phyloP scores from a whole-genome alignment of 2,797 vertebrate species.

The Myiothlypis coronata region DNA sequence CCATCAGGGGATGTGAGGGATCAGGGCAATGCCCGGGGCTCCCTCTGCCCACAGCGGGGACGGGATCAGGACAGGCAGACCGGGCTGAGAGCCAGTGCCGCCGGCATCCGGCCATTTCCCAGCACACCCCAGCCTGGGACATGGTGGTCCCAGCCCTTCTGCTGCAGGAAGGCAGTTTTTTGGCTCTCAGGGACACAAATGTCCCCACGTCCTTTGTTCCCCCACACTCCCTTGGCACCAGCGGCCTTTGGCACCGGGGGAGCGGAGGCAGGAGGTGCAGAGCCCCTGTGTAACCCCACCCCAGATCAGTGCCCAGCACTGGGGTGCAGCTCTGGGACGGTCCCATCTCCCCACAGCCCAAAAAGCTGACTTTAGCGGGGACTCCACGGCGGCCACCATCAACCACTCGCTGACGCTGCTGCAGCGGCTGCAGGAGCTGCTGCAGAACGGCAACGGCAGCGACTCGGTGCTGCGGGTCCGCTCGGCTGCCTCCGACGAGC shows the following conservation, averaged over 20 bases:
- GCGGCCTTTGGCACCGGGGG: background rate
- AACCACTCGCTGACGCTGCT: constrained; percentile 91
- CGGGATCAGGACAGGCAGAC: background rate
- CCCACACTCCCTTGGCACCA: background rate
- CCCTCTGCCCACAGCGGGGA: background rate
- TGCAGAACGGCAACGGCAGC: constrained; percentile 84
- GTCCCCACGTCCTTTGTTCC: background rate
- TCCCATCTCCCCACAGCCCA: constrained; percentile 72
- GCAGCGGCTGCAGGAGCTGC: constrained; percentile 86
- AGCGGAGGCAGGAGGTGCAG: background rate
- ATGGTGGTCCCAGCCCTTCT: constrained; percentile 23
- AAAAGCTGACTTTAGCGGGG: constrained; percentile 75
- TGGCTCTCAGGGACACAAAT: background rate
- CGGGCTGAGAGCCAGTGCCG: background rate
- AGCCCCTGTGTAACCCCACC: fast-evolving
- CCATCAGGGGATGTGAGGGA: fast-evolving
- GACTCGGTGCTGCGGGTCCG: constrained; percentile 86
- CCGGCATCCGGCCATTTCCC: constrained; percentile 37
- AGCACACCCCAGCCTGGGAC: background rate
- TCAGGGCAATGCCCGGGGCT: background rate
- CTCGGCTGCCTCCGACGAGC: constrained; percentile 83
- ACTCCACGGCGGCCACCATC: constrained; percentile 75
- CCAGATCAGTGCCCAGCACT: fast-evolving
- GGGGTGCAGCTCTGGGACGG: background rate
- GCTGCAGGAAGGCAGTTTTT: background rate